Percentiles rank a stretch among this genome's conserved stretches.
Conservation (phyloP, 2,888 invertebrate genomes). For the Dasysyrphus tricinctus region DNA sequence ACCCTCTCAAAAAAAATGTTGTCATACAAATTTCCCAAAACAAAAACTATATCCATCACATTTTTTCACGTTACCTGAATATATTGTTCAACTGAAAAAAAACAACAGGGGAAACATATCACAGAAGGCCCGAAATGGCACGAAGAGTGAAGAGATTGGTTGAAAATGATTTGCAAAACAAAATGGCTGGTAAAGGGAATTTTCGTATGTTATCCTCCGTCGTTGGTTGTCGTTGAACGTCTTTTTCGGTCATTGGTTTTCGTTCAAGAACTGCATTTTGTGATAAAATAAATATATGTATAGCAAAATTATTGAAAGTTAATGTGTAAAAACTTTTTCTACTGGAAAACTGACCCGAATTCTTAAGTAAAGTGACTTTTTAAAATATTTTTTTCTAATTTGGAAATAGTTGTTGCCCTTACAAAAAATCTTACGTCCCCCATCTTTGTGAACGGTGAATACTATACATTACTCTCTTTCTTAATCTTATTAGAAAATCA, state of each 20-base stretch:
- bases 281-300: background rate
- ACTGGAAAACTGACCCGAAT: background rate
- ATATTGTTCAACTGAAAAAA: background rate
- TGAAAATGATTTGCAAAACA: background rate
- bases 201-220: background rate
- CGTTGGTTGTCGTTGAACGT: background rate
- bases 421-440: background rate
- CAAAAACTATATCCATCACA: background rate
- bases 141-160: background rate
- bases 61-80: no score
- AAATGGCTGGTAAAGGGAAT: background rate
- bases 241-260: background rate
- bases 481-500: constrained; percentile 1
- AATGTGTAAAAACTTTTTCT: background rate
- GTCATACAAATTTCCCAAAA: background rate
- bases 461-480: background rate
- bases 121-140: background rate
- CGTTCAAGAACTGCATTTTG: background rate
- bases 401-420: no score
- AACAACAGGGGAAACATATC: background rate
- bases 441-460: background rate
- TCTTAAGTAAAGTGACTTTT: background rate
- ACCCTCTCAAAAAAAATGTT: background rate
- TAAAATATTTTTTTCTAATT: background rate
- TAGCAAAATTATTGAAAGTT: background rate